These are phyloP conservation scores for Stenichneumon culpator DNA, from an alignment of 2,888 invertebrate genomes.

Conservation along the genomic window DNA sequence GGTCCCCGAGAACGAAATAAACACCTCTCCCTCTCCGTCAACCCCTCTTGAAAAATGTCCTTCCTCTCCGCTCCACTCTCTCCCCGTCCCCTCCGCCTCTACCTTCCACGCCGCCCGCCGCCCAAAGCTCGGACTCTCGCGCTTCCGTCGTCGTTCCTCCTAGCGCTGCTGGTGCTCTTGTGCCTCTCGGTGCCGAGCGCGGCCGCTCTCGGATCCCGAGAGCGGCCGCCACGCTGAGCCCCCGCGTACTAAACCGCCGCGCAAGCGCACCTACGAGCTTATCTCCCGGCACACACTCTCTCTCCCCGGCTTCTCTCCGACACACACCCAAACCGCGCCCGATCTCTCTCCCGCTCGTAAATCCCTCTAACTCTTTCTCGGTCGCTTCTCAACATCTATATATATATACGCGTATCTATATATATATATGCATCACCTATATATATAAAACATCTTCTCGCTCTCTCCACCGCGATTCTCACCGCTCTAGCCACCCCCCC, in stretches of 20 bases:
- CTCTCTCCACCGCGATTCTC: background rate
- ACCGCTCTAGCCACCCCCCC: slow-evolving; percentile 5
- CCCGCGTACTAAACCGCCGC: slow-evolving; percentile 1
- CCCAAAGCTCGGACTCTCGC: slow-evolving; percentile 23
- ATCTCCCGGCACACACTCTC: background rate
- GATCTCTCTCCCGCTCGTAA: slow-evolving; percentile 19
- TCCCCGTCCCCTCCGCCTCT: slow-evolving; percentile 14
- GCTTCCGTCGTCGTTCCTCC: slow-evolving; percentile 18
- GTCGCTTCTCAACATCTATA: slow-evolving; percentile 77
- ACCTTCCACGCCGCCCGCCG: slow-evolving; percentile 13
- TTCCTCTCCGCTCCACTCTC: background rate
- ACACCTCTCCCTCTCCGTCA: no score
- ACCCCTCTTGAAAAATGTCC: no score
- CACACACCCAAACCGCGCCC: slow-evolving; percentile 56
- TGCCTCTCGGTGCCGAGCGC: slow-evolving; percentile 79
- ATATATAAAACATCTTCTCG: background rate
- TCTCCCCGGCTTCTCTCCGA: no score
- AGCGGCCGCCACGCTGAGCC: slow-evolving; percentile 14
- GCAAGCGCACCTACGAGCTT: background rate
- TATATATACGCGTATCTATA: background rate
- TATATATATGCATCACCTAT: background rate
- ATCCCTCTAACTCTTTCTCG: slow-evolving; percentile 20
- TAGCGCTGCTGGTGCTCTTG: slow-evolving; percentile 71
- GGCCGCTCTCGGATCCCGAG: no score
- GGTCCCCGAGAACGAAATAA: no score